Conservation (phyloP, 1,140 invertebrate species). For the Oscheius sp. region DNA sequence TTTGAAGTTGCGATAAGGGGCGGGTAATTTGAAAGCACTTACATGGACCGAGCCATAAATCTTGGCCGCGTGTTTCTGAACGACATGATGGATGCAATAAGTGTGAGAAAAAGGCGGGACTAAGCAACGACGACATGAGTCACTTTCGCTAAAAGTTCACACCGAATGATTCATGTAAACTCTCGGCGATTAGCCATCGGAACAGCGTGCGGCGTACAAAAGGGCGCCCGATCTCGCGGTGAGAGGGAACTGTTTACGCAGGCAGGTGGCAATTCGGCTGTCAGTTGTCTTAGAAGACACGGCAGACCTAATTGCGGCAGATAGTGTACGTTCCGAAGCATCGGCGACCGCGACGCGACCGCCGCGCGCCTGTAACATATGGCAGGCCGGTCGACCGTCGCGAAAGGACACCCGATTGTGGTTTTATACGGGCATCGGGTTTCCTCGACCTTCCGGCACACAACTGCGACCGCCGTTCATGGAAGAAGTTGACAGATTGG, state of each 20-base stretch:
- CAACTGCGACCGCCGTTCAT: too few species aligned
- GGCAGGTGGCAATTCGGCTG: neutral
- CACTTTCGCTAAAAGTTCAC: too few species aligned
- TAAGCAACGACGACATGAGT: too few species aligned
- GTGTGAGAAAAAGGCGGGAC: too few species aligned
- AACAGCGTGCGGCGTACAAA: neutral
- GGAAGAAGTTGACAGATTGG: too few species aligned
- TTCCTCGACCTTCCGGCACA: conserved; percentile 1
- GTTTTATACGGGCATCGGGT: conserved; percentile 4
- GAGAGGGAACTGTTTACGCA: neutral
- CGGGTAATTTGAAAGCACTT: too few species aligned
- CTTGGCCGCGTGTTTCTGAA: too few species aligned
- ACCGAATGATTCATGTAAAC: neutral
- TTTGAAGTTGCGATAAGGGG: too few species aligned
- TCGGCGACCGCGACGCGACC: conserved; percentile 1
- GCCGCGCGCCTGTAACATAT: conserved; percentile 10
- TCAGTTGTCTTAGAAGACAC: neutral
- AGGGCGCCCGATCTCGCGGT: neutral
- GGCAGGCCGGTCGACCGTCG: neutral
- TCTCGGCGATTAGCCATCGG: neutral
- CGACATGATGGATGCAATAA: too few species aligned
- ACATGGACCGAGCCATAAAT: too few species aligned
- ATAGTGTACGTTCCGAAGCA: neutral
- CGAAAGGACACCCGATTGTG: neutral
- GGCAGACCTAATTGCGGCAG: conserved; percentile 5